Conservation (phyloP, 2,113 vertebrate species). For the Protobothrops mucrosquamatus region DNA sequence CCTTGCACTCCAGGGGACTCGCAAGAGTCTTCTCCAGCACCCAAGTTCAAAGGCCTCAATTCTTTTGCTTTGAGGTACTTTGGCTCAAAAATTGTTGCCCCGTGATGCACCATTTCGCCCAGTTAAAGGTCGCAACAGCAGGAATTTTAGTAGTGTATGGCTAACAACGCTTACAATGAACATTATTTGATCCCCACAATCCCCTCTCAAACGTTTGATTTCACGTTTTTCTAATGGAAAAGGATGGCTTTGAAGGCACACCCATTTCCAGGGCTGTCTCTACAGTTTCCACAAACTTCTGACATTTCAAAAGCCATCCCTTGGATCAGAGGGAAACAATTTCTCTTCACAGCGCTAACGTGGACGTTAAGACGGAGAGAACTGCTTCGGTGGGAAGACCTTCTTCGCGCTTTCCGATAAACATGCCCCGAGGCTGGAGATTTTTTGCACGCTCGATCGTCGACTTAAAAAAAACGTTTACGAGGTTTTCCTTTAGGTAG, state of each 20-base stretch:
- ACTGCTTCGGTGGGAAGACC: slow-evolving; percentile 45
- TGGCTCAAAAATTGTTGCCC: background rate
- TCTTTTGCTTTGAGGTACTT: background rate
- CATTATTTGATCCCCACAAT: background rate
- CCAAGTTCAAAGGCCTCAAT: no score
- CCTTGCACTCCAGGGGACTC: no score
- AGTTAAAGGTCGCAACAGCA: background rate
- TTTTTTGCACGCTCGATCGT: slow-evolving; percentile 16
- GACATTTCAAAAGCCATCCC: slow-evolving; percentile 34
- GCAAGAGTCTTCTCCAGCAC: no score
- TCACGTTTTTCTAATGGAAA: slow-evolving; percentile 3
- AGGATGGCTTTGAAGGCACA: background rate
- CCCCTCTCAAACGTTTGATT: background rate
- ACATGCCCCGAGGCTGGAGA: slow-evolving; percentile 34
- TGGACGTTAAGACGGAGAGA: slow-evolving; percentile 30
- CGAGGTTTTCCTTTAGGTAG: no score
- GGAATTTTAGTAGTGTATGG: no score
- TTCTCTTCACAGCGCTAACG: slow-evolving; percentile 29
- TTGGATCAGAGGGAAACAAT: slow-evolving; percentile 28
- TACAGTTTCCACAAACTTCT: background rate
- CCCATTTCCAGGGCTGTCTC: slow-evolving; percentile 14
- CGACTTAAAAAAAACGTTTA: no score
- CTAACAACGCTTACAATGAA: no score
- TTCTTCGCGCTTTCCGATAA: slow-evolving; percentile 12
- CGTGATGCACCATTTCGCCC: background rate